Evolutionary conservation across 2,888 invertebrate genomes (phyloP), one percentile per base, ranked within the genome.

Genomic region (Drosophila mulleri): DNA sequence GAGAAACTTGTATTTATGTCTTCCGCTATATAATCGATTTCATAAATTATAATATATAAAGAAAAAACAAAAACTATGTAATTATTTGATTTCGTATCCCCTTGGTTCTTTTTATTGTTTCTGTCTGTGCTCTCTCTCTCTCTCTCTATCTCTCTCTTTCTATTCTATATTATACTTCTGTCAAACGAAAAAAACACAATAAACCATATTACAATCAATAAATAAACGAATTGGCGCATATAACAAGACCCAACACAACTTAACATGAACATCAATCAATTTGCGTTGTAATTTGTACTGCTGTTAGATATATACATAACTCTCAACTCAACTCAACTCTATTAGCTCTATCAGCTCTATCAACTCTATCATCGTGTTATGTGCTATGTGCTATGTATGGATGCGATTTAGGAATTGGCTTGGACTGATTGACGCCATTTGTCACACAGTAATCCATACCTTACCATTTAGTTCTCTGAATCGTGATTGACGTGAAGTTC

Each of bases 191-290:
- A 50, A 12, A 29, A 6, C 35, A 57, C 37, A 69, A 68, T 63
- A 71, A 67, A 72, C 59, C 67, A 61, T 58, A 63, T 68, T 72
- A 73, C 63, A 67, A 83, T 87, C 54, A 80, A 85, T 50, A 59
- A 83, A 87, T 74, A 87, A 87, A 67, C 52, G 39, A 76, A 76
- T 76, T 75, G 75, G 76, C 80, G 35, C 60, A 58, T 73, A 86
- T 83, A 72, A 78, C 57, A 50, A 61, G 47, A 69, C 42, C 50
- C 35, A 23, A 67, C 41, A 67, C 52, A 29, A 73, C 63, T 48
- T 50, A 59, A 67, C 39, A 52, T 57, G 52, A 63, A 80, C 60
- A 80, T 70, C 52, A 80, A 79, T 58, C 53, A 56, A 56, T 35
- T 37, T 41, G 58, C 39, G 45, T 45, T 47, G 26, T 18, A 50